A percentile compares a stretch with the other conserved stretches of the same genome.
phyloP scores from a whole-genome alignment of 2,888 invertebrate genomes.

The Diaphora mendica region DNA sequence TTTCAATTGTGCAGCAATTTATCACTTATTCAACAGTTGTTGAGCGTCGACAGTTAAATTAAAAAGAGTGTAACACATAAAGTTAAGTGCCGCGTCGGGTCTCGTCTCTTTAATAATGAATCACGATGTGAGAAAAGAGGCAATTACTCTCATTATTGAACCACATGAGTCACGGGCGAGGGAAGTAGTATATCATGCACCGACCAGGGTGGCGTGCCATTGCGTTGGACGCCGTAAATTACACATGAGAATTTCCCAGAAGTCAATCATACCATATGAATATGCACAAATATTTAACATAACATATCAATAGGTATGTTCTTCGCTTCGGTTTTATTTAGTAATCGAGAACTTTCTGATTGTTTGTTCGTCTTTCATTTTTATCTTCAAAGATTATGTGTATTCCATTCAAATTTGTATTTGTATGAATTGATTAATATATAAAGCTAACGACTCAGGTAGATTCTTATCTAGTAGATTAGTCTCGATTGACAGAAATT shows the following conservation, averaged over 20 bases:
- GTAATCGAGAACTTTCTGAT: not conserved
- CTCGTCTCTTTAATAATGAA: slow-evolving; percentile 74
- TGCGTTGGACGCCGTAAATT: slow-evolving; percentile 47
- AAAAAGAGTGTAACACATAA: slow-evolving; percentile 76
- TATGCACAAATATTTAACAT: slow-evolving; percentile 20
- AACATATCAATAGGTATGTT: slow-evolving; percentile 1
- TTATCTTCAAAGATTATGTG: not conserved
- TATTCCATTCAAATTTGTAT: slow-evolving; percentile 12
- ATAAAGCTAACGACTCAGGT: slow-evolving; percentile 25
- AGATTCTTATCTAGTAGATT: slow-evolving; percentile 30
- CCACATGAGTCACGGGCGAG: slow-evolving; percentile 71
- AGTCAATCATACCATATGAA: slow-evolving; percentile 20
- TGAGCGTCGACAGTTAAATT: slow-evolving; percentile 70
- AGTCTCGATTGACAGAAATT: slow-evolving; percentile 18
- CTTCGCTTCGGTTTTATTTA: not conserved
- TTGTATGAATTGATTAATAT: slow-evolving; percentile 26
- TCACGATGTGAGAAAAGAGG: slow-evolving; percentile 83
- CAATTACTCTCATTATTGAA: slow-evolving; percentile 81
- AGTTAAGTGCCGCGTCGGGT: slow-evolving; percentile 66
- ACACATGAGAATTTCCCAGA: slow-evolving; percentile 48
- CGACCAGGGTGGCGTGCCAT: slow-evolving; percentile 38
- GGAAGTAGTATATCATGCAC: slow-evolving; percentile 61
- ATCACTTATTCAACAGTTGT: slow-evolving; percentile 62
- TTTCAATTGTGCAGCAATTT: slow-evolving; percentile 57
- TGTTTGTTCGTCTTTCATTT: not conserved